Base-by-base conservation (phyloP, 1,140 invertebrate species). In the Hirudo medicinalis region DNA sequence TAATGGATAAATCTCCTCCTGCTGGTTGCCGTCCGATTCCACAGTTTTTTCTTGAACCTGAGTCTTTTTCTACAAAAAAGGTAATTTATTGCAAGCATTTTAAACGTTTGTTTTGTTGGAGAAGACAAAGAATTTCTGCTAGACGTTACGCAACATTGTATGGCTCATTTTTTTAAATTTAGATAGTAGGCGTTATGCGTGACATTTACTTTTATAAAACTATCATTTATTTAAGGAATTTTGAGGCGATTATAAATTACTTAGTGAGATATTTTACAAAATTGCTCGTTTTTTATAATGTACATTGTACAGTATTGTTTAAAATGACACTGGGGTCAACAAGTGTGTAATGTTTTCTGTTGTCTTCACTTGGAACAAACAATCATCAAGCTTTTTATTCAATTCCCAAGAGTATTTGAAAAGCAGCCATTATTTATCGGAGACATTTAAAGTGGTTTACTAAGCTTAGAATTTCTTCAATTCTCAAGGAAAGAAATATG, bases 11-110 rank as follows among this genome's bases (percentile, higher is more conserved):
- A 49, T 49, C 43, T 49, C 43, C 43, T 49, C 43, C 43, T 8
- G 43, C 43, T 49, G 43, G 43, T 49, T 49, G 43, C 15, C 57
- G 81, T 71, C 82, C 82, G 63, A 80, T 79, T 9, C 82, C 82
- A n/a, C 76, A 78, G 54, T 82, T 83, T 74, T 83, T 80, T 72
- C 54, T 67, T 22, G 78, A 82, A 54, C 57, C 73, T 19, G 77
- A 82, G 71, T 79, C 80, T 20, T 82, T 83, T 74, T 82, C 82
- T 11, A 81, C 81, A 0, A 83, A 83, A 77, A 83, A 82, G 78
- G 82, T 82, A 73, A 75, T 71, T 29, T 63, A 43, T 71, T 67
- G 32, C 36, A 20, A 53, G 40, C 69, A 54, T 71, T 40, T n/a
- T 17, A n/a, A 69, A 54, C 73, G n/a, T n/a, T 75, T 2, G 3